Evolutionary conservation across 30 jellyfish, hydroid and myxozoan genomes (phyloP).

Genomic region (Catostylus mosaicus): DNA sequence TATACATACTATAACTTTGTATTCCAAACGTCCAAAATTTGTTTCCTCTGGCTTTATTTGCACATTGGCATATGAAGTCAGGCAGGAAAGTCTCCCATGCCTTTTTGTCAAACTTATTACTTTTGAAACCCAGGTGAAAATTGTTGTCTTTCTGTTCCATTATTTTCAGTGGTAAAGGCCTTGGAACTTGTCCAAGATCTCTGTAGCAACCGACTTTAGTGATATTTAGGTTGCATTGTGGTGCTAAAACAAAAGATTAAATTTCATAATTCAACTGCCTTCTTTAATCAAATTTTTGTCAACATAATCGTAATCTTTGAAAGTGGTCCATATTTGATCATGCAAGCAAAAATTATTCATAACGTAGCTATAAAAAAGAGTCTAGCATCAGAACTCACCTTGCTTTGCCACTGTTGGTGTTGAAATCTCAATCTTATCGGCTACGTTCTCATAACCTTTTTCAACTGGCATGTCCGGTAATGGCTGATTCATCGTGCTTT

Average conservation of each 20-base stretch:
- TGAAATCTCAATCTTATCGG: background rate
- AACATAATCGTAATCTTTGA: too few species aligned
- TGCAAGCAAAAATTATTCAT: too few species aligned
- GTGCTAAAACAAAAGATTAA: constrained; percentile 32
- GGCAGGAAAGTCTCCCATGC: constrained; percentile 79
- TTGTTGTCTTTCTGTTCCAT: constrained; percentile 52
- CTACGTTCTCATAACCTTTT: background rate
- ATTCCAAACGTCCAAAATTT: constrained; percentile 85
- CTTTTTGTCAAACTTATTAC: constrained; percentile 41
- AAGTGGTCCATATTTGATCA: too few species aligned
- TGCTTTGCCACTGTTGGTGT: background rate
- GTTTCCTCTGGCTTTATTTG: constrained; percentile 78
- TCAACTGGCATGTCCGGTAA: constrained; percentile 34
- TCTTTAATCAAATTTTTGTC: background rate
- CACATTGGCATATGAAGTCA: constrained; percentile 89
- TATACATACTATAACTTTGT: constrained; percentile 76
- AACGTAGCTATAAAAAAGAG: too few species aligned
- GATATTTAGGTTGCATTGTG: constrained; percentile 72
- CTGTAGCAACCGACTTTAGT: constrained; percentile 86
- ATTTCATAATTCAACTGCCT: background rate
- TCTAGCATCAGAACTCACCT: background rate
- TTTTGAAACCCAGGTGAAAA: constrained; percentile 64
- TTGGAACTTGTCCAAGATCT: constrained; percentile 52
- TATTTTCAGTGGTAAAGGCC: constrained; percentile 69
- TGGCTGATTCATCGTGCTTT: constrained; percentile 40